A percentile compares a stretch with the other conserved stretches of the same genome.
These are phyloP conservation scores for Aradus depressus DNA, from an alignment of 2,888 invertebrate genomes.

Conservation along the genomic window DNA sequence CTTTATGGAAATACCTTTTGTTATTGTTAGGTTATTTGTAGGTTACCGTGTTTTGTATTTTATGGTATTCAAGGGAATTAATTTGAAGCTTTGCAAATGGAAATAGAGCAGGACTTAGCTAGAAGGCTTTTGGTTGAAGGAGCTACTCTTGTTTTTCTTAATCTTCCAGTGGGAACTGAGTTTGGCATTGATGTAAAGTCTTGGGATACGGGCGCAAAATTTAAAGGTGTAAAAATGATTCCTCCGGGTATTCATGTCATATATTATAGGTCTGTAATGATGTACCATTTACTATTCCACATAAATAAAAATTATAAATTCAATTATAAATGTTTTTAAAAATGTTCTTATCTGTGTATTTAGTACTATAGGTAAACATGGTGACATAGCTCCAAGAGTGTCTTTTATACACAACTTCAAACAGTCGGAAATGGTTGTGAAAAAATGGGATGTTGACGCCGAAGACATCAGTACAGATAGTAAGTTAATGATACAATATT, in stretches of 20 bases:
- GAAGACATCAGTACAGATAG: conserved; percentile 57
- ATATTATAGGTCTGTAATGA: conserved; percentile 66
- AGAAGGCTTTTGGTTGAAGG: conserved; percentile 66
- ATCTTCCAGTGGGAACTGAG: conserved; percentile 82
- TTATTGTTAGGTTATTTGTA: too few relatives aligned
- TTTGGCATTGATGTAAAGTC: conserved; percentile 91
- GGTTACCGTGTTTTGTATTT: too few relatives aligned
- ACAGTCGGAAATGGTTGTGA: conserved; percentile 70
- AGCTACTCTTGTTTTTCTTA: conserved; percentile 68
- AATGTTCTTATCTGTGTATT: too few relatives aligned
- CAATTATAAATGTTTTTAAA: conserved; percentile 19
- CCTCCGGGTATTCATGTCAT: conserved; percentile 92
- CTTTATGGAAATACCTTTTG: too few relatives aligned
- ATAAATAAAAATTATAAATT: background rate
- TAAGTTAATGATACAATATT: too few relatives aligned
- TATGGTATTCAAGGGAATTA: too few relatives aligned
- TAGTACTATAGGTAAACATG: conserved; percentile 44
- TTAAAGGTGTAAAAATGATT: conserved; percentile 96
- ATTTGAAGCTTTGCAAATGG: background rate
- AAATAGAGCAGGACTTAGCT: conserved; percentile 65
- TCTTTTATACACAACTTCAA: conserved; percentile 81
- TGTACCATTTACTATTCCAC: background rate
- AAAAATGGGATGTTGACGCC: conserved; percentile 67
- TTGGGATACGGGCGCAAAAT: conserved; percentile 84
- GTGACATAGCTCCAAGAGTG: conserved; percentile 47